Percentiles rank a stretch among this genome's conserved stretches.
These are phyloP conservation scores for Hoplias malabaricus DNA, from an alignment of 2,113 vertebrate species.

Conservation along the genomic window DNA sequence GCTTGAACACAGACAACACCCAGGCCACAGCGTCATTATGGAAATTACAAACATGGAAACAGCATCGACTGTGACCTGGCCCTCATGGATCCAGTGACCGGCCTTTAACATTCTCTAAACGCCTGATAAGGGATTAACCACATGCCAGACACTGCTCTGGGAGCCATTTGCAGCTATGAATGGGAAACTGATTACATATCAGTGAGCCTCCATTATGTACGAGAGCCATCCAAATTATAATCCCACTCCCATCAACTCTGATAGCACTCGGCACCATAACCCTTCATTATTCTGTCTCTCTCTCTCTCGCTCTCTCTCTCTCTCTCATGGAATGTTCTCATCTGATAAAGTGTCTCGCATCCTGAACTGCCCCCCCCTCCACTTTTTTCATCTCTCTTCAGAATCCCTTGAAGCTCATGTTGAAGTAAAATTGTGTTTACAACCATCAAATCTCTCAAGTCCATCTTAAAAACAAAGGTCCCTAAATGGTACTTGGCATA, in stretches of 20 bases:
- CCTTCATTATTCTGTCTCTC: conserved; percentile 48
- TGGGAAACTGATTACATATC: conserved; percentile 57
- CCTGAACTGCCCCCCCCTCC: conserved; percentile 29
- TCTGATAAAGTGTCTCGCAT: conserved; percentile 48
- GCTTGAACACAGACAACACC: conserved; percentile 8
- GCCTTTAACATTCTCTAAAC: conserved; percentile 47
- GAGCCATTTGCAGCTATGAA: conserved; percentile 54
- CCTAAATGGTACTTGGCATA: too few species aligned
- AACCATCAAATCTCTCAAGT: too few species aligned
- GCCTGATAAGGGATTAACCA: conserved; percentile 49
- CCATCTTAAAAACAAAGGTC: too few species aligned
- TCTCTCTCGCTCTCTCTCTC: conserved; percentile 16
- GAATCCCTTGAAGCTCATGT: too few species aligned
- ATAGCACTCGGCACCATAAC: conserved; percentile 50
- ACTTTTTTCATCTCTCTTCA: neutral
- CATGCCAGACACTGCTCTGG: conserved; percentile 27
- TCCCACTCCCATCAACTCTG: conserved; percentile 52
- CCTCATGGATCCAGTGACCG: conserved; percentile 31
- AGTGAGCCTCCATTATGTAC: conserved; percentile 57
- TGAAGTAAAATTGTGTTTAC: too few species aligned
- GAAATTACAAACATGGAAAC: conserved; percentile 11
- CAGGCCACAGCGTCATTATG: conserved; percentile 36
- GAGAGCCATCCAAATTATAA: conserved; percentile 60
- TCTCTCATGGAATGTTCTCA: conserved; percentile 44
- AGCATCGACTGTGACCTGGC: neutral